Evolutionary conservation across 2,888 invertebrate genomes (phyloP).

Genomic region (Phaonia tiefii): DNA sequence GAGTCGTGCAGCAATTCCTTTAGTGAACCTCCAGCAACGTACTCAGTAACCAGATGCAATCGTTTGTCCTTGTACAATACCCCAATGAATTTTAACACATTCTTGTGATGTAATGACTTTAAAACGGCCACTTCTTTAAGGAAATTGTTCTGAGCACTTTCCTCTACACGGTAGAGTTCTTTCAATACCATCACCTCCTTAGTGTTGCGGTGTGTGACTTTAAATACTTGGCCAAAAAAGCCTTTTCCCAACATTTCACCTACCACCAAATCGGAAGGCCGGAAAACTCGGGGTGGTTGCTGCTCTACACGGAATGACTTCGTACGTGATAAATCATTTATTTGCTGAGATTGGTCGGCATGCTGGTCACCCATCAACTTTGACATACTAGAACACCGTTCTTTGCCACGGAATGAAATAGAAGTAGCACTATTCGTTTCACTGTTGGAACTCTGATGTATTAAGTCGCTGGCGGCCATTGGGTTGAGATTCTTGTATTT

Average conservation of each 20-base stretch:
- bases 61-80: conserved; percentile 96
- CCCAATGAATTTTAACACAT: conserved; percentile 94
- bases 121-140: conserved; percentile 97
- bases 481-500: conserved; percentile 81
- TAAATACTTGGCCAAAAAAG: conserved; percentile 95
- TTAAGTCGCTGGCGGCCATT: conserved; percentile 52
- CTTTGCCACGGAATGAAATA: conserved; percentile 85
- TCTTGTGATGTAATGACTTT: conserved; percentile 92
- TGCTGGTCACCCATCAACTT: conserved; percentile 88
- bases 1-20: conserved; percentile 91
- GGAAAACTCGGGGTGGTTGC: conserved; percentile 88
- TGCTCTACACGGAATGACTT: conserved; percentile 89
- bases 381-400: conserved; percentile 92
- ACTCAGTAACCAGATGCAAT: conserved; percentile 95
- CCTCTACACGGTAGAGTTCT: conserved; percentile 95
- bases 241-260: conserved; percentile 95
- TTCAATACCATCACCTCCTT: conserved; percentile 97
- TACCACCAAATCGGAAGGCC: conserved; percentile 93
- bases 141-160: conserved; percentile 96
- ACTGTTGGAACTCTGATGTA: conserved; percentile 45
- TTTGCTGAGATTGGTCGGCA: conserved; percentile 74
- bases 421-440: conserved; percentile 71
- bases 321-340: conserved; percentile 90
- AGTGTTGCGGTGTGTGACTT: conserved; percentile 94
- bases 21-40: conserved; percentile 94